Base-by-base conservation (phyloP, 2,888 invertebrate genomes). In the Salticus scenicus region DNA sequence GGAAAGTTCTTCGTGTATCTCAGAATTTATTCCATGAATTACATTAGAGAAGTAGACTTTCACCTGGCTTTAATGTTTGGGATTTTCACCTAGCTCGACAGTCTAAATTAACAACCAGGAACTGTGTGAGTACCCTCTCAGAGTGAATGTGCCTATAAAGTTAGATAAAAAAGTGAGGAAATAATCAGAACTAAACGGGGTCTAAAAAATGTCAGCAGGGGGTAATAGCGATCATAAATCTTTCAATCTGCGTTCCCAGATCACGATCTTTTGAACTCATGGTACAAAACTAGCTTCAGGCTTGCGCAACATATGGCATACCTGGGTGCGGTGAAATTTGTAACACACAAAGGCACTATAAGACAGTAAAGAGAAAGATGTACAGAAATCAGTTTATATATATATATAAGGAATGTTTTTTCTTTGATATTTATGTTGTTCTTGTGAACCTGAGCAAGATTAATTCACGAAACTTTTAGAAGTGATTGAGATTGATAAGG, bases 401-500 rank as follows among this genome's bases (percentile, higher is more conserved):
- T 37, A 10, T 37, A 7, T 10, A 37, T 37, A 37, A 37, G 10
- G 14, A 24, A 27, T 63, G 28, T 63, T 63, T 27, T 51, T 63
- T 63, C n/a, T 63, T 24, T 5, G 7, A 24, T 63, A 63, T 28
- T 24, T 27, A 63, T 63, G 63, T 63, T 28, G 20, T 41, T 30
- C 67, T 47, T n/a, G 37, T 30, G 31, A 57, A 74, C 72, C 73
- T 73, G 31, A 47, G 42, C 47, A 24, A 30, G 67, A 81, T 74
- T 81, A 75, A 74, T 74, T 69, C 75, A 17, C 17, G 69, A 57
- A 69, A 57, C 41, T 14, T 10, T 28, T 31, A 69, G 31, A 57
- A 63, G 41, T 37, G 74, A 81, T 81, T 81, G 37, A 74, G 81
- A 81, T 81, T 28, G 81, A 81, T 81, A 33, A 17, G 31, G 42